Conservation (phyloP, 2,888 invertebrate genomes). For the Oscheius sp. region DNA sequence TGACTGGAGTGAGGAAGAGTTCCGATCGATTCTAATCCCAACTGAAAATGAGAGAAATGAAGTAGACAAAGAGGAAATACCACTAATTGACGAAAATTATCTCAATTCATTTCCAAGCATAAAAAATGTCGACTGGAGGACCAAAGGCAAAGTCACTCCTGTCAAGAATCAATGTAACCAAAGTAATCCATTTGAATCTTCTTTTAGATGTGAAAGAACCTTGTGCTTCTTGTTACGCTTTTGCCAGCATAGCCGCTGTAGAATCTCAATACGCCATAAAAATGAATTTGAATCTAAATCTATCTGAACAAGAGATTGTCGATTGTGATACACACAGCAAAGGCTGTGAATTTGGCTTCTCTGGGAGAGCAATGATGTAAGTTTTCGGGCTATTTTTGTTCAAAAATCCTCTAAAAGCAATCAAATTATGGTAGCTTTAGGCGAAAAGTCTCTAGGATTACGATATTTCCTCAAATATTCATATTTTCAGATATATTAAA, state of each 20-base stretch:
- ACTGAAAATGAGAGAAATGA: too few relatives aligned
- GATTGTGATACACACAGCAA: conserved; percentile 58
- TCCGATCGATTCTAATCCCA: too few relatives aligned
- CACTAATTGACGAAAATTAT: too few relatives aligned
- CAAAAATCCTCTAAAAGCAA: conserved; percentile 51
- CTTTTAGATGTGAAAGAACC: too few relatives aligned
- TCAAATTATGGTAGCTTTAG: too few relatives aligned
- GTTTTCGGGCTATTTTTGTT: too few relatives aligned
- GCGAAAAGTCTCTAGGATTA: too few relatives aligned
- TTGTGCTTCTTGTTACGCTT: conserved; percentile 65
- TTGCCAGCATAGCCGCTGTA: conserved; percentile 54
- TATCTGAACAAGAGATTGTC: conserved; percentile 62
- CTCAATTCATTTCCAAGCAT: too few relatives aligned
- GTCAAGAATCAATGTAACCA: conserved; percentile 58
- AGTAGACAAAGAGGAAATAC: too few relatives aligned
- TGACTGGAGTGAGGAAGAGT: not conserved
- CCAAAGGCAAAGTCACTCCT: conserved; percentile 46
- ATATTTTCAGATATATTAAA: not conserved
- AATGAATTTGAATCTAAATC: conserved; percentile 36
- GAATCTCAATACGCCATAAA: conserved; percentile 54
- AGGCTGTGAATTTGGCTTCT: conserved; percentile 59
- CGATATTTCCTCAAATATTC: too few relatives aligned
- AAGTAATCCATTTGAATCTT: not conserved
- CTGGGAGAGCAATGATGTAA: not conserved
- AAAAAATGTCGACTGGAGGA: conserved; percentile 57